phyloP scores from a whole-genome alignment of 2,797 vertebrate genomes.

The Chrosomus eos region DNA sequence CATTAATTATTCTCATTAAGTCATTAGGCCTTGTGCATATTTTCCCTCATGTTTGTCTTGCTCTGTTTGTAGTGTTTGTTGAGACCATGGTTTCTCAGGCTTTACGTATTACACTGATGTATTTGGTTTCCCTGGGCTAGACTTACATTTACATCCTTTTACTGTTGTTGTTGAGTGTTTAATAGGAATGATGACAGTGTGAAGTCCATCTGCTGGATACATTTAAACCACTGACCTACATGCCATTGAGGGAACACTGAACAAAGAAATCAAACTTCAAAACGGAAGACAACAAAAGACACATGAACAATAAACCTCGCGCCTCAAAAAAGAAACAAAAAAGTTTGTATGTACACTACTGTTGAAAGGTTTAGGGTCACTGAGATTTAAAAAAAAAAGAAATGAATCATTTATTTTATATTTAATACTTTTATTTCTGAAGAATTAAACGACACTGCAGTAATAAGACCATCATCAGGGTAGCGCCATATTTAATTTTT shows the following conservation, averaged over 20 bases:
- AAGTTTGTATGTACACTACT: not conserved
- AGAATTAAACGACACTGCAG: not conserved
- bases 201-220: not conserved
- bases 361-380: not conserved
- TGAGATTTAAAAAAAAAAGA: not conserved
- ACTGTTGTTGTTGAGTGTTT: not conserved
- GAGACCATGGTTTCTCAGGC: not conserved
- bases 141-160: not conserved
- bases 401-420: not conserved
- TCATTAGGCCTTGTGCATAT: conserved; percentile 25
- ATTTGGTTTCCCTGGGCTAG: not conserved
- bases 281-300: not conserved
- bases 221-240: not conserved
- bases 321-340: not conserved
- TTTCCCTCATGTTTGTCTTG: not conserved
- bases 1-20: conserved; percentile 37
- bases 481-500: too few relatives aligned
- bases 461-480: too few relatives aligned
- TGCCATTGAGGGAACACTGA: not conserved
- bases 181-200: not conserved
- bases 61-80: not conserved
- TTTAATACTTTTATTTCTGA: not conserved
- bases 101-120: not conserved
- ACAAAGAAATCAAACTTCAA: not conserved
- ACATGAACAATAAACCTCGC: not conserved